Evolutionary conservation across 1,140 invertebrate genomes (phyloP).

Genomic region (Acromyrmex heyeri): DNA sequence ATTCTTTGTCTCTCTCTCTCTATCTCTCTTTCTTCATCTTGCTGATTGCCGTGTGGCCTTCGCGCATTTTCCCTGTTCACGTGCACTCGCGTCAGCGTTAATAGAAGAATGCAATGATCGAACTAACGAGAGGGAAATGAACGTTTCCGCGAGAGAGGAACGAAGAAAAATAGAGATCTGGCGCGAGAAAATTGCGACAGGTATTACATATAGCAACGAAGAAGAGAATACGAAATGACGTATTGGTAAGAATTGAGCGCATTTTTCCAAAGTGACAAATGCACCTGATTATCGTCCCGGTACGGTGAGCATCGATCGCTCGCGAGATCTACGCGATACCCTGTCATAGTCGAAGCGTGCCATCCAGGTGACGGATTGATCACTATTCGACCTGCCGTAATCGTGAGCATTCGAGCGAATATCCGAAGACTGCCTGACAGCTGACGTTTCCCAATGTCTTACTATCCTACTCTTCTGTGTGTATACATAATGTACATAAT

Average conservation of each 20-base stretch:
- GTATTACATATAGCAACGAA: conserved; percentile 70
- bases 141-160: conserved; percentile 14
- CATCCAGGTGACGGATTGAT: conserved; percentile 49
- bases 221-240: conserved; percentile 72
- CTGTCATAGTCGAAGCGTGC: conserved; percentile 46
- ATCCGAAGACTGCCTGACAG: conserved; percentile 22
- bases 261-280: conserved; percentile 80
- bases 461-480: background rate
- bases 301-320: conserved; percentile 75
- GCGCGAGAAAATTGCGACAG: conserved; percentile 61
- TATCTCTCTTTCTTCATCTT: background rate
- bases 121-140: conserved; percentile 30
- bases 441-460: conserved; percentile 37
- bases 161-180: conserved; percentile 38
- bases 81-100: conserved; percentile 28
- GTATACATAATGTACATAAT: background rate
- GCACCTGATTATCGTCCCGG: conserved; percentile 72
- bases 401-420: conserved; percentile 44
- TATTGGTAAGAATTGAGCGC: conserved; percentile 73
- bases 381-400: conserved; percentile 52
- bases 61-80: conserved; percentile 25
- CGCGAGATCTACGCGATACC: conserved; percentile 20
- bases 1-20: conserved; percentile 9
- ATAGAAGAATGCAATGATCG: conserved; percentile 34
- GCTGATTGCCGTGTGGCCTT: conserved; percentile 64